Evolutionary conservation across 2,797 vertebrate genomes (phyloP), one percentile per base, ranked within the genome.

Genomic region (Rhabdomys pumilio): DNA sequence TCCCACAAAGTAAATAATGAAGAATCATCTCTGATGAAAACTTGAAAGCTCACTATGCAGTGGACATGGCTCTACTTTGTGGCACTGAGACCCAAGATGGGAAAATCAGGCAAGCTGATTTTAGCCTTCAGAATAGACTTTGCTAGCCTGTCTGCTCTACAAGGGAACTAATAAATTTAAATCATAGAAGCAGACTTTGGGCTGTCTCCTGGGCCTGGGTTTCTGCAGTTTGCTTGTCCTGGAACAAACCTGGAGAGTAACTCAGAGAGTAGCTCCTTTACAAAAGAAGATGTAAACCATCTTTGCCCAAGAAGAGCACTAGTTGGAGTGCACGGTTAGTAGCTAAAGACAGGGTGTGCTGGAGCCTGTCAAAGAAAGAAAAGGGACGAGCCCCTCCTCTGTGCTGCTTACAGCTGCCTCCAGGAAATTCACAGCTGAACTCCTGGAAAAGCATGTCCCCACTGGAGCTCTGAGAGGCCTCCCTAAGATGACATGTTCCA

Each of bases 231-330:
- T 73, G 63, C 79, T 63, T 73, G 79, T 86, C 75, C 63, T 47
- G 90, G 3, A 85, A 88, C 44, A 96, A 76, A 92, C 47, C 53
- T 17, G 57, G 84, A 89, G 89, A 94, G 29, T 4, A 19, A 41
- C 76, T 92, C 90, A 89, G 85, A 76, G 57, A 77, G 85, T 89
- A 83, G 93, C 63, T 94, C 88, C 9, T 34, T 82, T 82, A 85
- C 90, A 94, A 92, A 95, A 82, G 90, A 93, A 75, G 72, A 88
- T 91, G 94, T 87, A 91, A 95, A 34, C 67, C 83, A 94, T 90
- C 65, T 65, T 95, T 93, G 83, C 91, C 92, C 76, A 93, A 88
- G 80, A 77, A 50, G 59, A 97, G 88, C 90, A 94, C 72, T 94
- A 95, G 34, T 38, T 72, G 34, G 83, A 87, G 44, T 50, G 44